Evolutionary conservation across 2,888 invertebrate species (phyloP).

Genomic region (Adelphocoris suturalis): DNA sequence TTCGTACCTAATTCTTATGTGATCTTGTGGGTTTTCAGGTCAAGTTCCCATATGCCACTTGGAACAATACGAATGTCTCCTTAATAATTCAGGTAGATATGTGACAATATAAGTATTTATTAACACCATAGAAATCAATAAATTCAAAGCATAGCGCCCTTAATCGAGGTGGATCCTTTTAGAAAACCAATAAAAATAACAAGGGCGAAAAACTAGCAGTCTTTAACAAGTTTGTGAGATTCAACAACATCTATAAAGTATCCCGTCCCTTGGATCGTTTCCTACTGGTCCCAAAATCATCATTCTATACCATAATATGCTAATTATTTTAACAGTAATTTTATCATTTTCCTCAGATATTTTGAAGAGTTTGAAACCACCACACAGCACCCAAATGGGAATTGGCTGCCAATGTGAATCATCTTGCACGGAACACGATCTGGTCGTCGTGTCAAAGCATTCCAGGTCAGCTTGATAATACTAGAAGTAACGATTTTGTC

Average conservation of each 20-base stretch:
- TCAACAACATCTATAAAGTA: too few relatives aligned
- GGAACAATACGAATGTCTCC: slow-evolving; percentile 23
- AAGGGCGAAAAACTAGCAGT: too few relatives aligned
- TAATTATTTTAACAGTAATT: too few relatives aligned
- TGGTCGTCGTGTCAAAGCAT: slow-evolving; percentile 51
- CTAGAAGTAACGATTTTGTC: not conserved
- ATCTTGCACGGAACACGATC: slow-evolving; percentile 82
- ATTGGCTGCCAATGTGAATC: slow-evolving; percentile 82
- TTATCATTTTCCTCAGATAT: slow-evolving; percentile 75
- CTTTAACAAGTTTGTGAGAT: too few relatives aligned
- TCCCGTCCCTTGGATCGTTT: too few relatives aligned
- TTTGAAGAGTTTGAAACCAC: slow-evolving; percentile 79
- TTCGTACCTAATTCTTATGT: too few relatives aligned
- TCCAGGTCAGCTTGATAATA: not conserved
- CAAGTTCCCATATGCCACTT: slow-evolving; percentile 35
- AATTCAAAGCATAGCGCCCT: not conserved
- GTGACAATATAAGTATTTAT: too few relatives aligned
- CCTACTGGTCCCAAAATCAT: too few relatives aligned
- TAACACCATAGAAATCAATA: too few relatives aligned
- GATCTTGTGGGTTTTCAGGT: not conserved
- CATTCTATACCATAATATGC: too few relatives aligned
- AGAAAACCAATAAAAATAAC: not conserved
- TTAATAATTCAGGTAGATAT: slow-evolving; percentile 19
- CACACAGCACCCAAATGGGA: slow-evolving; percentile 79
- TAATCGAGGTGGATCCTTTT: not conserved